These are phyloP conservation scores for Microcaecilia unicolor DNA, from an alignment of 2,797 vertebrate species.

Conservation along the genomic window DNA sequence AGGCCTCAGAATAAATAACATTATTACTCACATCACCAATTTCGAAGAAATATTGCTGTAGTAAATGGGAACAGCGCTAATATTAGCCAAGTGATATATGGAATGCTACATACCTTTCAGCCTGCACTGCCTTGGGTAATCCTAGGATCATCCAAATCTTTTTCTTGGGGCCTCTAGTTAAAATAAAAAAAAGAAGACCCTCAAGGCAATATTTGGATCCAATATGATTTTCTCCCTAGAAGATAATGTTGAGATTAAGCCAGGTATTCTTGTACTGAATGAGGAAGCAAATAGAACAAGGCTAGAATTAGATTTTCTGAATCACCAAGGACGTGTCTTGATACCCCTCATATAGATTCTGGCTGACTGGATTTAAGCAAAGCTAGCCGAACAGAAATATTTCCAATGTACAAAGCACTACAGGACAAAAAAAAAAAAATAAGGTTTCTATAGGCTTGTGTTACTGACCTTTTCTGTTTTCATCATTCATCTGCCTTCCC, in stretches of 20 bases:
- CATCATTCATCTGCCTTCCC: not conserved
- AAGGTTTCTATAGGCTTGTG: not conserved
- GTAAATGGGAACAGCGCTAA: conserved; percentile 30
- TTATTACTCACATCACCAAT: conserved; percentile 41
- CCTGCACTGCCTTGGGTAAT: conserved; percentile 29
- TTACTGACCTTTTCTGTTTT: conserved; percentile 5
- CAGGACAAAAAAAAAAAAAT: not conserved
- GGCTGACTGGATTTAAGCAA: conserved; percentile 2
- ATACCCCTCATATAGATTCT: conserved; percentile 1
- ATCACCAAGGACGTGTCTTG: not conserved
- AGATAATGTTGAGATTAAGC: not conserved
- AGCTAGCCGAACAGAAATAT: not conserved
- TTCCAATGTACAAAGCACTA: not conserved
- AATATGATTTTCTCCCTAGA: no score
- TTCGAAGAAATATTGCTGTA: conserved; percentile 35
- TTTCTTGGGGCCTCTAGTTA: conserved; percentile 13
- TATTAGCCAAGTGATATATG: conserved; percentile 40
- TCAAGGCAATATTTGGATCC: no score
- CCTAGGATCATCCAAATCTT: not conserved
- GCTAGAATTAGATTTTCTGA: not conserved
- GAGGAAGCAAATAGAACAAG: not conserved
- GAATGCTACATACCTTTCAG: conserved; percentile 26
- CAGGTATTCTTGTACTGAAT: rapidly evolving
- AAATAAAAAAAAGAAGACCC: no score
- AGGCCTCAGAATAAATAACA: conserved; percentile 45